Base-by-base conservation (phyloP, 53 echinoderm and acorn worm species). In the Apostichopus leukothele region DNA sequence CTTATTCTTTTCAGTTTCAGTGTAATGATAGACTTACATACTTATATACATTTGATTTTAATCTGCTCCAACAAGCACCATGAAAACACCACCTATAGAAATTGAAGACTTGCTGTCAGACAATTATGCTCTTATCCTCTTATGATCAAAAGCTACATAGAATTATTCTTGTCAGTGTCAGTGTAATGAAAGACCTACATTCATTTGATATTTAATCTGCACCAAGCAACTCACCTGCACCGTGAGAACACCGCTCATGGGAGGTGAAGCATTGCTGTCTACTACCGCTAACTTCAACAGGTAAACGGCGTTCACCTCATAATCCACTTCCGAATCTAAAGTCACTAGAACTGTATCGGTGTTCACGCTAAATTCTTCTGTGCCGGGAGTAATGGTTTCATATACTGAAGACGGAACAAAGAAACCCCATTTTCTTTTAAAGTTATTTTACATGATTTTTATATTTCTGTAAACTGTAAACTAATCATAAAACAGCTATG, bases 261-360 rank as follows among this genome's bases (percentile, higher is more conserved):
- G 78, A 5, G 95, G 95, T 50, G 88, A 86, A 21, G 94, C 91
- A 73, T 93, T 95, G 4, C 76, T 67, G 67, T 97, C 97, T 21
- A 89, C 79, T 13, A 97, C 95, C 0, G 57, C 90, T 54, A 95
- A 83, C 50, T 83, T 86, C 14, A 97, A 76, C 13, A 95, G 88
- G 75, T 97, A 95, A 18, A 86, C 90, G 0, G 89, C 73, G 7
- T 91, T 92, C 0, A 92, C 93, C 59, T 97, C 97, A 26, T 90
- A 94, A 57, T 97, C 95, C 1, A 93, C 88, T 7, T 92, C 83
- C 18, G 91, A 90, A 6, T 76, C 92, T 54, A 97, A 73, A 81
- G 97, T 97, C 50, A 97, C 75, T 1, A 97, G 87, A 6, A 90
- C 91, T 68, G 92, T 93, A 75, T 97, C 97, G 19, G 97, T 93